phyloP scores from a whole-genome alignment of 2,797 vertebrate genomes.

The Poecilia picta region DNA sequence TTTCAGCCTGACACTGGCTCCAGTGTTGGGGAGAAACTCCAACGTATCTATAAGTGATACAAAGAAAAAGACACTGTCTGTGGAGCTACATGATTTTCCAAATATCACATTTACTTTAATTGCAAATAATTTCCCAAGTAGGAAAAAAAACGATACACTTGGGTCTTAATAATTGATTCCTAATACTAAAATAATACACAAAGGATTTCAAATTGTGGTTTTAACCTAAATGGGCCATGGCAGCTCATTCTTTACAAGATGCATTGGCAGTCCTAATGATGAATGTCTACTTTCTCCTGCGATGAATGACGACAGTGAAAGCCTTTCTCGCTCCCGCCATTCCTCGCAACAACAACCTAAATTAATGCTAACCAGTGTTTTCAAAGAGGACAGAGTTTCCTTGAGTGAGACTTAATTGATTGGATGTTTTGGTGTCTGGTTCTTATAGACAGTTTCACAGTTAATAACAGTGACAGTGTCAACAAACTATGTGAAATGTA shows the following conservation, averaged over 20 bases:
- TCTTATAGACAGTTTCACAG: conserved; percentile 26
- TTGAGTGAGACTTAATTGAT: conserved; percentile 36
- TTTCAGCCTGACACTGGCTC: conserved; percentile 76
- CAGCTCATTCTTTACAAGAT: conserved; percentile 58
- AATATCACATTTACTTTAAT: conserved; percentile 63
- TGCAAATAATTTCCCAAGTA: conserved; percentile 61
- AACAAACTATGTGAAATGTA: conserved; percentile 20
- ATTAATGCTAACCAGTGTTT: conserved; percentile 36
- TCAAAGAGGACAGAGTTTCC: conserved; percentile 37
- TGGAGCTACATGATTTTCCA: conserved; percentile 47
- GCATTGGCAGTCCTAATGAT: conserved; percentile 60
- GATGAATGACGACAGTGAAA: conserved; percentile 63
- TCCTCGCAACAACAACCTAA: conserved; percentile 55
- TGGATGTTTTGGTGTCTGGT: conserved; percentile 34
- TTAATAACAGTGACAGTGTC: conserved; percentile 20
- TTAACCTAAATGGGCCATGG: conserved; percentile 60
- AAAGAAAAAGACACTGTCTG: conserved; percentile 20
- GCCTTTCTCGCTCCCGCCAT: conserved; percentile 46
- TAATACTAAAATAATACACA: conserved; percentile 64
- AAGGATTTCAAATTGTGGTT: conserved; percentile 50
- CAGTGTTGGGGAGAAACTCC: conserved; percentile 46
- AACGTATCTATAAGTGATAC: conserved; percentile 39
- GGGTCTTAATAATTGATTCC: conserved; percentile 50
- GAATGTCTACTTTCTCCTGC: conserved; percentile 58
- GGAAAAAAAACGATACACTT: conserved; percentile 54